These are phyloP conservation scores for Neotoma lepida DNA, from an alignment of 2,113 vertebrate genomes.

Conservation along the genomic window DNA sequence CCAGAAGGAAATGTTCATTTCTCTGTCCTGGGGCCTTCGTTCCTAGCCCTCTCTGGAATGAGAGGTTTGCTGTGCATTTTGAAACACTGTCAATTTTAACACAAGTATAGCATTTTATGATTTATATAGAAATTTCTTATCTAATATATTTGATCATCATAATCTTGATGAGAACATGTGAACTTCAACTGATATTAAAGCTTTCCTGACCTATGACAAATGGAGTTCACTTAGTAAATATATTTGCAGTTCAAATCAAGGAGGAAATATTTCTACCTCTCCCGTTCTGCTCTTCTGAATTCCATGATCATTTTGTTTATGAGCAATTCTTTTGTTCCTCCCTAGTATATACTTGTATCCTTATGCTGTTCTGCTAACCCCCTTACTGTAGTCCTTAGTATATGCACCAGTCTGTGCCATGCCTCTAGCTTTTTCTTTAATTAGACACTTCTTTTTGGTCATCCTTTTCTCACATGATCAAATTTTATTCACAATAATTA, in stretches of 20 bases:
- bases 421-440: background rate
- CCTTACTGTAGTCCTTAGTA: background rate
- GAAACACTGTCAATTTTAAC: constrained; percentile 17
- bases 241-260: background rate
- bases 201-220: background rate
- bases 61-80: constrained; percentile 33
- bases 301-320: constrained; percentile 44
- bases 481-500: constrained; percentile 56
- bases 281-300: constrained; percentile 4
- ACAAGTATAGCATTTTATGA: constrained; percentile 40
- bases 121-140: constrained; percentile 56
- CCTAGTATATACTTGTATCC: background rate
- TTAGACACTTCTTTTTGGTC: background rate
- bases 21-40: background rate
- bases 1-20: background rate
- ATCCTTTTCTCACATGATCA: background rate
- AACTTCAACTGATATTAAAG: constrained; percentile 43
- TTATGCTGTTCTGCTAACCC: background rate
- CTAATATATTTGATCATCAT: background rate
- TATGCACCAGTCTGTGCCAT: background rate
- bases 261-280: background rate
- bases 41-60: constrained; percentile 12
- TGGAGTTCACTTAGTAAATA: background rate
- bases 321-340: background rate
- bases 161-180: background rate